These are phyloP conservation scores for Jordanella pulchra DNA, from an alignment of 2,797 vertebrate species.

Conservation along the genomic window DNA sequence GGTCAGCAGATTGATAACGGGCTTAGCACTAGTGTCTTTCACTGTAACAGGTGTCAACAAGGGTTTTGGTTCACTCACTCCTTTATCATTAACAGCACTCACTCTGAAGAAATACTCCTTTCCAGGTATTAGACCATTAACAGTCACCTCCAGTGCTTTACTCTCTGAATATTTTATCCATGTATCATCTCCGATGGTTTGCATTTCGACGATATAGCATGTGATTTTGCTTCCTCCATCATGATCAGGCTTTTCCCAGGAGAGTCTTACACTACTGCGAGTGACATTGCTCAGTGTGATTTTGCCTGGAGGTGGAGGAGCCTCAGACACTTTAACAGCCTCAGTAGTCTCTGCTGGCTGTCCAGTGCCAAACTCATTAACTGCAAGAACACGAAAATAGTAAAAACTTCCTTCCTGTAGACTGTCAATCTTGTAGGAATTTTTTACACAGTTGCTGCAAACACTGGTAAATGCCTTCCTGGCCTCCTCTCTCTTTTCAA, in stretches of 20 bases:
- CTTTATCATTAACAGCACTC: conserved; percentile 93
- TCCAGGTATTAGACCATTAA: conserved; percentile 86
- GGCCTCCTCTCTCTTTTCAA: conserved; percentile 95
- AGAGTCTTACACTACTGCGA: conserved; percentile 84
- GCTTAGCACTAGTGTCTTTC: conserved; percentile 87
- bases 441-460: conserved; percentile 91
- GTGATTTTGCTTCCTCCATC: conserved; percentile 98
- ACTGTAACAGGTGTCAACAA: conserved; percentile 87
- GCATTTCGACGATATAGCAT: conserved; percentile 94
- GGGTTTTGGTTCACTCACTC: conserved; percentile 91
- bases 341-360: conserved; percentile 88
- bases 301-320: conserved; percentile 90
- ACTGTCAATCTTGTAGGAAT: conserved; percentile 89
- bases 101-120: conserved; percentile 94
- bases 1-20: conserved; percentile 87
- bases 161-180: conserved; percentile 90
- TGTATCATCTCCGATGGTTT: conserved; percentile 87
- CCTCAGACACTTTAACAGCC: conserved; percentile 90
- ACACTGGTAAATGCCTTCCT: conserved; percentile 93
- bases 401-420: conserved; percentile 93
- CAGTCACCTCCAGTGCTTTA: conserved; percentile 85
- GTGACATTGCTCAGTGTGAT: conserved; percentile 89
- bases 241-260: conserved; percentile 96
- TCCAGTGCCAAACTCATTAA: conserved; percentile 93
- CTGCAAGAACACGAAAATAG: conserved; percentile 93